Base-by-base conservation (phyloP, 2,797 vertebrate genomes). In the Petrocephalus sullivani region DNA sequence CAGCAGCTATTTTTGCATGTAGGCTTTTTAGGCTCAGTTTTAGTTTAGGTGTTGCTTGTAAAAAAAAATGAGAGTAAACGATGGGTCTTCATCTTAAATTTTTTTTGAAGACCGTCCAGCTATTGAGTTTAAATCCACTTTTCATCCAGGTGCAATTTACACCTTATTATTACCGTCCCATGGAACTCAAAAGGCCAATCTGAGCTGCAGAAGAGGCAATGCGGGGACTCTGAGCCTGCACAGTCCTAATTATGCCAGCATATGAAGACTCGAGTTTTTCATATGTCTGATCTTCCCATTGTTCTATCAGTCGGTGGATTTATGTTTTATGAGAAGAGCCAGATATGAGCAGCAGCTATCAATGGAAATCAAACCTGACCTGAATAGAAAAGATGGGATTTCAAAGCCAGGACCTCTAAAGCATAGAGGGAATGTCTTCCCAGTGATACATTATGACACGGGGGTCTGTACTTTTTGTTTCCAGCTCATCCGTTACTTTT, bases 251-350 rank as follows among this genome's bases (percentile, higher is more conserved):
- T 86, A 86, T 57, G 37, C 28, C 51, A 53, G 83, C 54, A 85
- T 56, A 81, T 56, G 54, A 86, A 86, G 21, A 41, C 28, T 57
- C 23, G 4, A 41, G 54, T 46, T 23, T 86, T 86, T 86, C 54
- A 41, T 33, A 41, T 58, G 54, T 86, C 56, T 58, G 85, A 86
- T 86, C 85, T 86, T 58, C 37, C 54, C 85, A 86, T 86, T 86
- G 56, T 86, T 86, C 53, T 58, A 86, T 86, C 85, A 86, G 54
- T 86, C 85, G 28, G 14, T 33, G 33, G 54, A 58, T 60, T 58
- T 86, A 86, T 86, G 54, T 86, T 86, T 86, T 86, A 86, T 86
- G 85, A 86, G 56, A 41, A 86, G 56, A 86, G 85, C 9, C 54
- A 84, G 49, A 84, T 84, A 84, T 84, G 46, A 54, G 81, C 81